A percentile compares a stretch with the other conserved stretches of the same genome.
These are phyloP conservation scores for Pangasius djambal DNA, from an alignment of 2,797 vertebrate genomes.

Conservation along the genomic window DNA sequence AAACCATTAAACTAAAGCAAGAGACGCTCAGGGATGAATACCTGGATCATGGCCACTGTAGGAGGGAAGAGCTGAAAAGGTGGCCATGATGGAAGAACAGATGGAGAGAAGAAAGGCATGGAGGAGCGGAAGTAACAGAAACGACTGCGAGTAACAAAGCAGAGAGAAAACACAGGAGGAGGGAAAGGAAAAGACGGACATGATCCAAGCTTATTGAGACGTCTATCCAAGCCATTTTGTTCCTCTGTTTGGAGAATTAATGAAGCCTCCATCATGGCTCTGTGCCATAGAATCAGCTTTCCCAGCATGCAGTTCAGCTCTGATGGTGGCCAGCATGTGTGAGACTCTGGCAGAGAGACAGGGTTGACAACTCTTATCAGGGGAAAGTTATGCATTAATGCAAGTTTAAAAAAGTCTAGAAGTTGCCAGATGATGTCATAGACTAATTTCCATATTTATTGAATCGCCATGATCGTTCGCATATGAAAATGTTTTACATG, in stretches of 20 bases:
- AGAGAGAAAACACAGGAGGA: constrained; percentile 26
- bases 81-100: constrained; percentile 29
- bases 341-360: constrained; percentile 33
- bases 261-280: constrained; percentile 36
- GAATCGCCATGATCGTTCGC: background rate
- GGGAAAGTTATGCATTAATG: background rate
- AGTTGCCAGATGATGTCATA: background rate
- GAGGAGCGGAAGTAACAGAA: constrained; percentile 14
- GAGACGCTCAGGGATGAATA: constrained; percentile 18
- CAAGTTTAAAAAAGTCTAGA: background rate
- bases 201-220: constrained; percentile 23
- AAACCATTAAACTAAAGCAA: constrained; percentile 36
- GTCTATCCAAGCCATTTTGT: constrained; percentile 45
- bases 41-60: constrained; percentile 18
- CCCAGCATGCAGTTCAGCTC: constrained; percentile 53
- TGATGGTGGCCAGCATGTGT: constrained; percentile 32
- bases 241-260: constrained; percentile 43
- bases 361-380: background rate
- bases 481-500: background rate
- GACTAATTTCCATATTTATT: background rate
- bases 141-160: background rate
- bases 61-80: background rate
- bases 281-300: constrained; percentile 46
- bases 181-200: constrained; percentile 6
- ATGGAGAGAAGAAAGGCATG: constrained; percentile 33